Evolutionary conservation across 2,113 vertebrate species (phyloP).

Genomic region (Athene noctua): DNA sequence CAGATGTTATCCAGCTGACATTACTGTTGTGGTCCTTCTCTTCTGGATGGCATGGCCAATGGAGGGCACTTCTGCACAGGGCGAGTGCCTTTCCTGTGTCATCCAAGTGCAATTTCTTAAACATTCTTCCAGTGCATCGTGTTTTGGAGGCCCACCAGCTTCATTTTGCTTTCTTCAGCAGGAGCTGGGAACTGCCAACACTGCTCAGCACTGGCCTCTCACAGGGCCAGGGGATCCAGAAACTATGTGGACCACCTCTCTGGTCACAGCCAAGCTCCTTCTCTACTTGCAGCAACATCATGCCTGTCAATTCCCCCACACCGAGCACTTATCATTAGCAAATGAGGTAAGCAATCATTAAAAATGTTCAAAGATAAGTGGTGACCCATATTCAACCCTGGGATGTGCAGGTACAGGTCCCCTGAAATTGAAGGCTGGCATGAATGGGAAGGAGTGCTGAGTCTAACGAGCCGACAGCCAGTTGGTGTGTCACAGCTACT

Average conservation of each 20-base stretch:
- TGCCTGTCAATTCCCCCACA: background rate
- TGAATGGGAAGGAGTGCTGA: accelerated
- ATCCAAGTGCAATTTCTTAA: accelerated
- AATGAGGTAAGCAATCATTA: background rate
- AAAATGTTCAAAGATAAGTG: background rate
- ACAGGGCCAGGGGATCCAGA: background rate
- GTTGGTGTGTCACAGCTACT: background rate
- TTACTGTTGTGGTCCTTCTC: background rate
- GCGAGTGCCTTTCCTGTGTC: accelerated
- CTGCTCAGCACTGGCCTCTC: background rate
- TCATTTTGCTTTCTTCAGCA: background rate
- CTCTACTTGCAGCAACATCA: background rate
- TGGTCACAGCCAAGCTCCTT: background rate
- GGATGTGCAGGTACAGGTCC: background rate
- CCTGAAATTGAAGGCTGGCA: background rate
- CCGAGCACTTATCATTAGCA: background rate
- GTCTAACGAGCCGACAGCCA: background rate
- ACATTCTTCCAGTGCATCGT: background rate
- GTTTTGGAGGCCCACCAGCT: background rate
- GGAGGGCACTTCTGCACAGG: background rate
- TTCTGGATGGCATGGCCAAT: accelerated
- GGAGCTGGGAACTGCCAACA: background rate
- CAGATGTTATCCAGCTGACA: background rate
- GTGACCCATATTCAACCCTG: background rate
- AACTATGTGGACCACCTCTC: background rate